Base-by-base conservation (phyloP, 2,797 vertebrate genomes). In the Furcifer pardalis region DNA sequence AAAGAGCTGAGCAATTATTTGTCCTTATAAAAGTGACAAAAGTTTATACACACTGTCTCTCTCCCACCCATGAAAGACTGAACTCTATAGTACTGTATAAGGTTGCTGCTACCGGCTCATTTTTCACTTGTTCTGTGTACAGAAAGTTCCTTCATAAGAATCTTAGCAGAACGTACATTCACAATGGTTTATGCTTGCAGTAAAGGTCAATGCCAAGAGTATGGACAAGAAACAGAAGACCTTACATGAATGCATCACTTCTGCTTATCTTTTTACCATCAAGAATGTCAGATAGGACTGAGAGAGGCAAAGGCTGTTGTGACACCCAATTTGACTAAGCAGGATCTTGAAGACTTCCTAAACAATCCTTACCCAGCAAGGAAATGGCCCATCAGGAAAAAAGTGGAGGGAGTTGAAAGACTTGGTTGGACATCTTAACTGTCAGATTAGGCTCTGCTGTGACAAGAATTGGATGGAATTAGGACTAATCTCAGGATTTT, bases 1-100 rank as follows among this genome's bases (percentile, higher is more conserved):
- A 83, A 84, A 82, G 84, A 92, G 88, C 72, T 49, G 76, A 93
- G 56, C 82, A 87, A 80, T 92, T 91, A 85, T 71, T 82, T 91
- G 82, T 87, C 63, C 73, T 78, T 83, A 68, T 72, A 87, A 90
- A 88, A 92, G 84, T 75, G 92, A 77, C 21, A 10, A 15, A 56
- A 69, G 69, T 88, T 90, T 77, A 81, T 44, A 74, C 68, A 77
- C 77, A 40, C 7, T 0, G 59, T 84, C 5, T 42, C 46, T 62
- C 87, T 25, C 13, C 2, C 1, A 1, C 6, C 6, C 37, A 56
- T 9, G 1, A 27, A 59, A 88, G 62, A 69, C 42, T 44, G 32
- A 80, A 60, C 77, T 86, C 68, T 77, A 0, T 66, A 0, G 2
- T 0, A 1, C 7, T 35, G 25, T 17, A 15, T 76, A 8, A 46